Percentiles rank a stretch among this genome's conserved stretches.
phyloP scores from a whole-genome alignment of 2,797 vertebrate species.

The Myripristis jacobus region DNA sequence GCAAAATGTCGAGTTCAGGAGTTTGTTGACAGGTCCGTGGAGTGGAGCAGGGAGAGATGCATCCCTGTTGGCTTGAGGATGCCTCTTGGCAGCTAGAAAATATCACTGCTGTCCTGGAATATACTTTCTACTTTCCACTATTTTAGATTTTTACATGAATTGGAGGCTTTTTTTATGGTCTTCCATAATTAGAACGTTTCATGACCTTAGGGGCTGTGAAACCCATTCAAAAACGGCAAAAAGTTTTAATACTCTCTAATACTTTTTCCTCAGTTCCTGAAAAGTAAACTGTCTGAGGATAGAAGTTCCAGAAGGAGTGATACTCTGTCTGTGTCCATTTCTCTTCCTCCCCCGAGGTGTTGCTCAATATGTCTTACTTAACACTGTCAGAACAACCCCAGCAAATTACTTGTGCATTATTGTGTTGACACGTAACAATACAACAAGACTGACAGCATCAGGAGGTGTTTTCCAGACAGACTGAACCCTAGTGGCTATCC shows the following conservation, averaged over 20 bases:
- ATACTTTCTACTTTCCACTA: background rate
- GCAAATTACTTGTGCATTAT: background rate
- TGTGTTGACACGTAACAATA: background rate
- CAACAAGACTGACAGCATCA: background rate
- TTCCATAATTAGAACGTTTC: background rate
- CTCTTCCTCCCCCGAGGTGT: background rate
- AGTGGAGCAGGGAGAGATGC: background rate
- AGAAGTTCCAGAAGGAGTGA: background rate
- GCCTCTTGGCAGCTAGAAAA: background rate
- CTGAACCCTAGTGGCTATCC: background rate
- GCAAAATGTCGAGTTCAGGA: conserved; percentile 30
- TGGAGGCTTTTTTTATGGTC: background rate
- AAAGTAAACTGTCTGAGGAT: background rate
- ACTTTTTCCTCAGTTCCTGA: background rate
- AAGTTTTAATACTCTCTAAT: too few relatives aligned
- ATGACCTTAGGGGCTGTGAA: background rate
- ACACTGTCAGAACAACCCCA: background rate
- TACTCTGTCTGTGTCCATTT: background rate
- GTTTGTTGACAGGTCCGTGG: background rate
- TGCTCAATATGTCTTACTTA: background rate
- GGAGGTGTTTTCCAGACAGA: background rate
- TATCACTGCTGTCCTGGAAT: background rate
- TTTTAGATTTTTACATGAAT: background rate
- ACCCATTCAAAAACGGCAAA: background rate
- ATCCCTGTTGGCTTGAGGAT: background rate